Percentiles rank a stretch among this genome's conserved stretches.
These are phyloP conservation scores for Pseudorhombus dupliciocellatus DNA, from an alignment of 2,113 vertebrate species.

Conservation along the genomic window DNA sequence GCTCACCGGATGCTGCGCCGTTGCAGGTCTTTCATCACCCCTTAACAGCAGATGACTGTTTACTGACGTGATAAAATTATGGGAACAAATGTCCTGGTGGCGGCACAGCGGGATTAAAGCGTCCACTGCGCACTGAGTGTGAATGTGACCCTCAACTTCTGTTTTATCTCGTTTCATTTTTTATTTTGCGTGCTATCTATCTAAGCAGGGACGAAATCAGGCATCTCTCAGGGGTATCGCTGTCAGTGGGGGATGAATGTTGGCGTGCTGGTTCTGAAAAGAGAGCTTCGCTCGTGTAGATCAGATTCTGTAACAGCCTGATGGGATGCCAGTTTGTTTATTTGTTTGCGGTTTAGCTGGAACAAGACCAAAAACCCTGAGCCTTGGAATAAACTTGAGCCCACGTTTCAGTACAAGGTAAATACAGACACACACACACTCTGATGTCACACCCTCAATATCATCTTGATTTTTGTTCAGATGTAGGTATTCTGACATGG, in stretches of 20 bases:
- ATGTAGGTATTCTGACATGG: background rate
- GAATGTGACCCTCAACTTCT: slow-evolving; percentile 7
- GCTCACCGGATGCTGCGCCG: slow-evolving; percentile 10
- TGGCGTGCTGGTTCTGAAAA: background rate
- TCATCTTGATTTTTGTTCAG: background rate
- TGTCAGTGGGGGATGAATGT: background rate
- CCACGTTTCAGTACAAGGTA: slow-evolving; percentile 93
- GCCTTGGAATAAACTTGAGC: slow-evolving; percentile 91
- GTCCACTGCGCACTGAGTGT: background rate
- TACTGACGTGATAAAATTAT: background rate
- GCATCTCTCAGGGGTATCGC: slow-evolving; percentile 11
- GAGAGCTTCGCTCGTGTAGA: background rate
- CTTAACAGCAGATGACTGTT: slow-evolving; percentile 3
- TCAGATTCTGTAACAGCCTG: background rate
- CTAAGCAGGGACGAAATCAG: background rate
- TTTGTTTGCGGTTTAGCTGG: slow-evolving; percentile 82
- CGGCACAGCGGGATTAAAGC: background rate
- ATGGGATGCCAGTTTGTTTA: background rate
- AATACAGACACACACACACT: background rate
- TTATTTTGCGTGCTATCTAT: background rate
- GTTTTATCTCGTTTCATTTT: background rate
- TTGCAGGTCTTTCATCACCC: slow-evolving; percentile 7
- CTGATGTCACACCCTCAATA: background rate
- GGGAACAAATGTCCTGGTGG: background rate
- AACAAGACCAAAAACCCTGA: slow-evolving; percentile 89